phyloP scores from a whole-genome alignment of 2,888 invertebrate species.

The Meiosimyza decipiens region DNA sequence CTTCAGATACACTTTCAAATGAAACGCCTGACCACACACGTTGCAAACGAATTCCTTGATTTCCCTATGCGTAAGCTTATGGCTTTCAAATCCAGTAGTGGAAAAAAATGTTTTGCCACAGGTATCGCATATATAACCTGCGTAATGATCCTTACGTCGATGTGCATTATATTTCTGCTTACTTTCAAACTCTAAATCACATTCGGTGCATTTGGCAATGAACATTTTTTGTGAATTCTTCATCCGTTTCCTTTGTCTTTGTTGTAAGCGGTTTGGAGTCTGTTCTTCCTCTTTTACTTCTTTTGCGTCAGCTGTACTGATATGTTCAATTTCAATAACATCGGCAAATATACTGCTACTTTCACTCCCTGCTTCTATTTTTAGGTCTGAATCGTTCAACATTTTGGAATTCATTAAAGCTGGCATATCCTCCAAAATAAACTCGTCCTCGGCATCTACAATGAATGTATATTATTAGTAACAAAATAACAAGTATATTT shows the following conservation, averaged over 20 bases:
- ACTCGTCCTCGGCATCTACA: constrained; percentile 50
- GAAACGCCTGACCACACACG: constrained; percentile 53
- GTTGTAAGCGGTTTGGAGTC: constrained; percentile 15
- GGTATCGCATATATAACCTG: constrained; percentile 56
- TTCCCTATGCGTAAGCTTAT: constrained; percentile 52
- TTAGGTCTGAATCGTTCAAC: background rate
- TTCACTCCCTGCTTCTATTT: background rate
- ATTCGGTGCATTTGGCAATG: constrained; percentile 47
- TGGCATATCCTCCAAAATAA: constrained; percentile 45
- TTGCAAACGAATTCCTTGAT: constrained; percentile 55
- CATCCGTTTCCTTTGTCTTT: background rate
- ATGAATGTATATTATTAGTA: background rate
- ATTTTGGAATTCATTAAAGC: constrained; percentile 18
- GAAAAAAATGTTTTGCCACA: constrained; percentile 55
- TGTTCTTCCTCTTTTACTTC: constrained; percentile 33
- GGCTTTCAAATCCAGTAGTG: constrained; percentile 52
- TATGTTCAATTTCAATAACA: constrained; percentile 44
- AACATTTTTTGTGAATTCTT: background rate
- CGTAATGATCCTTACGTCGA: constrained; percentile 53
- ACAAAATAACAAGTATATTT: background rate
- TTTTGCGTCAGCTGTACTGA: constrained; percentile 37
- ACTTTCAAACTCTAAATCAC: constrained; percentile 49
- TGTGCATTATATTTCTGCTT: constrained; percentile 52
- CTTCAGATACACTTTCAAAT: constrained; percentile 52
- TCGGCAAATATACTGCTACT: constrained; percentile 2